phyloP scores from a whole-genome alignment of 2,113 vertebrate genomes.

The Micromys minutus region DNA sequence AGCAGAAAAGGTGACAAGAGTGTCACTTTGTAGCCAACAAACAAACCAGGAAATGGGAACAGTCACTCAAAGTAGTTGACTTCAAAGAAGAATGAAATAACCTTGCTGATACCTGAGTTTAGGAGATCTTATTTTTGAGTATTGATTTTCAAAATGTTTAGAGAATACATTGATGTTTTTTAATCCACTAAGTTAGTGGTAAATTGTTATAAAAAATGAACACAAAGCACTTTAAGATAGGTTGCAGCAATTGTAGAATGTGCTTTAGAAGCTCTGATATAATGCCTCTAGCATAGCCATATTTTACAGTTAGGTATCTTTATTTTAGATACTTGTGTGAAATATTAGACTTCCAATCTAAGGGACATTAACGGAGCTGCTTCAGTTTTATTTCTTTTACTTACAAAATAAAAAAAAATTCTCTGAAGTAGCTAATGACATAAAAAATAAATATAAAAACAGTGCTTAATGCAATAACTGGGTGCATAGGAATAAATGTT shows the following conservation, averaged over 20 bases:
- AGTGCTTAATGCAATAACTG: neutral
- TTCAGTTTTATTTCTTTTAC: neutral
- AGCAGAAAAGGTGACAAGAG: neutral
- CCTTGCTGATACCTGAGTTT: neutral
- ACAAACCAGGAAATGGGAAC: neutral
- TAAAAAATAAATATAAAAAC: neutral
- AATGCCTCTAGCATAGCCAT: neutral
- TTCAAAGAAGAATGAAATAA: neutral
- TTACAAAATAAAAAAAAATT: neutral
- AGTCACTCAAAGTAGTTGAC: neutral
- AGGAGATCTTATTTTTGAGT: neutral
- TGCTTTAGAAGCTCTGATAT: neutral
- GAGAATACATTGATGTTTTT: neutral
- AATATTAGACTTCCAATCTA: neutral
- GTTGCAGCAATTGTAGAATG: neutral
- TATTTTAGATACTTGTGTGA: neutral
- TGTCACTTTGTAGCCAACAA: neutral
- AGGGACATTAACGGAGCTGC: neutral
- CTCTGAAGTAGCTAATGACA: slow-evolving; percentile 19
- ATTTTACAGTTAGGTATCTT: neutral
- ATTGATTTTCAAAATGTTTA: neutral
- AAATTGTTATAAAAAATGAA: neutral
- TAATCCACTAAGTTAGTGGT: neutral
- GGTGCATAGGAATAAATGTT: neutral
- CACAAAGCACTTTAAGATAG: neutral